These are phyloP conservation scores for Pterostichus madidus DNA, from an alignment of 2,888 invertebrate species.

Conservation along the genomic window DNA sequence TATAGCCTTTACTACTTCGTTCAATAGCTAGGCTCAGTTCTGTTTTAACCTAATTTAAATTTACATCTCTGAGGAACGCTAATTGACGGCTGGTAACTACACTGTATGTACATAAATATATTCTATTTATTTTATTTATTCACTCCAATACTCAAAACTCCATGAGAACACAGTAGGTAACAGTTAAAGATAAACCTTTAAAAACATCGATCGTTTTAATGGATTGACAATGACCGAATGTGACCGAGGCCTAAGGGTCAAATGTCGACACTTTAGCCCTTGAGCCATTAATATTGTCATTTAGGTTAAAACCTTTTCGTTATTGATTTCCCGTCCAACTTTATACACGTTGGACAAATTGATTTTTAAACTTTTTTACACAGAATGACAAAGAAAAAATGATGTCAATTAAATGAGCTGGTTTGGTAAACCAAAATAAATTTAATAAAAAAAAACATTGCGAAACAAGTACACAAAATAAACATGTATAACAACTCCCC, in stretches of 20 bases:
- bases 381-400: constrained; percentile 13
- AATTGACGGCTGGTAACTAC: no score
- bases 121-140: no score
- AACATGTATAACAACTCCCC: not conserved
- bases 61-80: no score
- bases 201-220: no score
- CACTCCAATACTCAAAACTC: no score
- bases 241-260: constrained; percentile 26
- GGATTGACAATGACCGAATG: not conserved
- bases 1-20: no score
- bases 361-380: constrained; percentile 7
- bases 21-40: no score
- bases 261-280: constrained; percentile 35
- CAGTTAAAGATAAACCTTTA: no score
- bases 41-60: no score
- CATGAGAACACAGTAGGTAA: no score
- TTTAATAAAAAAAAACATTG: no score
- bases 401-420: constrained; percentile 14
- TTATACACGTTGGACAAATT: constrained; percentile 18
- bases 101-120: no score
- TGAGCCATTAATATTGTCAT: constrained; percentile 36
- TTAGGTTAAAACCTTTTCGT: constrained; percentile 4
- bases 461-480: not conserved
- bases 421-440: not conserved
- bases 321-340: constrained; percentile 24